Conservation (phyloP, 2,888 invertebrate species). For the Pheosia gnoma region DNA sequence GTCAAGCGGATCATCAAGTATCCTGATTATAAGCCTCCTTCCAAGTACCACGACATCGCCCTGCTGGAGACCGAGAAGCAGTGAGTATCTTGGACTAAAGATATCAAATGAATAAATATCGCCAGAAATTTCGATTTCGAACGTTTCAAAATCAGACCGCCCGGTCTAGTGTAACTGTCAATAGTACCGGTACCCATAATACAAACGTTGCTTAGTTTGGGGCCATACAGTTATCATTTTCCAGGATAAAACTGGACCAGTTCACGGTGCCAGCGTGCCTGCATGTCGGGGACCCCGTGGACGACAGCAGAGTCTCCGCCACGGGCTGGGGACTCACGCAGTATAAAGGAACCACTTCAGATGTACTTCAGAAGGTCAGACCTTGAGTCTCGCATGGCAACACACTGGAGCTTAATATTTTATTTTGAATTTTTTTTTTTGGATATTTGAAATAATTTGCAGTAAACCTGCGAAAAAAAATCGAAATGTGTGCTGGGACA, state of each 20-base stretch:
- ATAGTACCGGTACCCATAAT: too few relatives aligned
- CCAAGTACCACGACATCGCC: conserved; percentile 57
- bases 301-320: conserved; percentile 43
- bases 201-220: too few relatives aligned
- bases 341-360: conserved; percentile 37
- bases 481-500: too few relatives aligned
- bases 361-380: conserved; percentile 59
- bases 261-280: conserved; percentile 59
- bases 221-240: not conserved
- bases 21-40: conserved; percentile 46
- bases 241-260: conserved; percentile 48
- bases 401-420: too few relatives aligned
- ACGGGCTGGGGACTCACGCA: conserved; percentile 59
- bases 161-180: too few relatives aligned
- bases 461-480: too few relatives aligned
- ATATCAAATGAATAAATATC: too few relatives aligned
- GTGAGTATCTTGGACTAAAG: conserved; percentile 36
- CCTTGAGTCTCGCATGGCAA: not conserved
- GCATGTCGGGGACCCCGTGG: conserved; percentile 28
- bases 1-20: conserved; percentile 43
- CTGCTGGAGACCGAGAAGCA: conserved; percentile 46
- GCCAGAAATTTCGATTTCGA: too few relatives aligned
- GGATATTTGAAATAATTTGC: too few relatives aligned
- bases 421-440: too few relatives aligned
- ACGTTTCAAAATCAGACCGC: too few relatives aligned